Percentiles rank a stretch among this genome's conserved stretches.
phyloP scores from a whole-genome alignment of 2,888 invertebrate genomes.

The Strigamia maritima region DNA sequence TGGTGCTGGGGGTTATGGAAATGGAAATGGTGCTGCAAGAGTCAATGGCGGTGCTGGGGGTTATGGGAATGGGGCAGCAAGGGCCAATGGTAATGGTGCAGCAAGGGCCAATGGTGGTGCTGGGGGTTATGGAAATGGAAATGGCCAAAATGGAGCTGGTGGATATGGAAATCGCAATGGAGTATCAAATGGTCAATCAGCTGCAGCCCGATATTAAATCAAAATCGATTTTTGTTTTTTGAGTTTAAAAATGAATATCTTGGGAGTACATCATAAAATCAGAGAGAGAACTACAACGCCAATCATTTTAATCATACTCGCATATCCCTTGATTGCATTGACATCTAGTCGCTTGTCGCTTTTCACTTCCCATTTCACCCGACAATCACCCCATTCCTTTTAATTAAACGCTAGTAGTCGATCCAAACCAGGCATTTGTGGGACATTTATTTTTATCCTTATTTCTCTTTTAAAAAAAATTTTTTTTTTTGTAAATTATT shows the following conservation, averaged over 20 bases:
- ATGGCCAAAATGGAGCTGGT: neutral
- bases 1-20: neutral
- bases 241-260: neutral
- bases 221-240: neutral
- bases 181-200: neutral
- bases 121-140: neutral
- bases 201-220: slow-evolving; percentile 1
- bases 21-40: neutral
- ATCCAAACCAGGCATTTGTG: neutral
- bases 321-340: slow-evolving; percentile 9
- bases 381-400: neutral
- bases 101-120: neutral
- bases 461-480: neutral
- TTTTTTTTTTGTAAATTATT: neutral
- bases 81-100: neutral
- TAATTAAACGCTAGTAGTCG: neutral
- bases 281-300: slow-evolving; percentile 8
- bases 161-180: slow-evolving; percentile 3
- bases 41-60: neutral
- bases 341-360: slow-evolving; percentile 25
- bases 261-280: slow-evolving; percentile 8
- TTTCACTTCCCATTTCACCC: neutral
- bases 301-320: slow-evolving; percentile 25
- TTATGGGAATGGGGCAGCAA: neutral
- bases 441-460: neutral